phyloP scores from a whole-genome alignment of 2,113 vertebrate species.

The Hemicordylus capensis region DNA sequence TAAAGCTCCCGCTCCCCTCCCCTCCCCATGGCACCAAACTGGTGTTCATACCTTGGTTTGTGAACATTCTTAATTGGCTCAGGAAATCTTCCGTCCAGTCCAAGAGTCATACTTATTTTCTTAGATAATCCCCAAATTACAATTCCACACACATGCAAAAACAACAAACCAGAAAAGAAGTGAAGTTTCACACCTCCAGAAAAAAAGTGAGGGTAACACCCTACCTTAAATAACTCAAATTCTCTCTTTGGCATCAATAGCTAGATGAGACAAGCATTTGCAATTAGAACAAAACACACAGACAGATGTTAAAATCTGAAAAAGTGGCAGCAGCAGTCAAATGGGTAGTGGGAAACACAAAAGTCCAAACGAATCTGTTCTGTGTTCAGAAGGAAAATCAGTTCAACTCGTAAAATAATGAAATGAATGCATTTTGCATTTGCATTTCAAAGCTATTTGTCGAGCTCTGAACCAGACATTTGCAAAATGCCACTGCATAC shows the following conservation, averaged over 20 bases:
- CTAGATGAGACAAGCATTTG: slow-evolving; percentile 76
- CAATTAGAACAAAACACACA: slow-evolving; percentile 62
- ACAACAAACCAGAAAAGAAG: slow-evolving; percentile 34
- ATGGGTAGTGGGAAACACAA: background rate
- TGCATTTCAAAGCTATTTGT: background rate
- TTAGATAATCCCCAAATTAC: slow-evolving; percentile 34
- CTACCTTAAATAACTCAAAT: slow-evolving; percentile 99
- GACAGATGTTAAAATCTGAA: slow-evolving; percentile 3
- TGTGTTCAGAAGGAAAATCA: background rate
- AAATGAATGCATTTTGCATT: background rate
- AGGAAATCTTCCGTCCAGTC: background rate
- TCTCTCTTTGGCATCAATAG: slow-evolving; percentile 99
- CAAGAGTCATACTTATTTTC: background rate
- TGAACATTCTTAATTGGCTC: no score
- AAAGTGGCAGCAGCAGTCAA: slow-evolving; percentile 13
- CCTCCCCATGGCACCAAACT: no score
- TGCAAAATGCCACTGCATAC: background rate
- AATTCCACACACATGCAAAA: slow-evolving; percentile 31
- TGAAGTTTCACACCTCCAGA: slow-evolving; percentile 51
- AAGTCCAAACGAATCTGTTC: background rate
- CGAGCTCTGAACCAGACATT: background rate
- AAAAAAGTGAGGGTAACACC: slow-evolving; percentile 18
- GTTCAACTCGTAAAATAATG: background rate
- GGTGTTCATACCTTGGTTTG: no score
- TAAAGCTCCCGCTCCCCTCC: no score